Evolutionary conservation across 1,140 invertebrate genomes (phyloP), one percentile per base, ranked within the genome.

Genomic region (Hylaeus anthracinus): DNA sequence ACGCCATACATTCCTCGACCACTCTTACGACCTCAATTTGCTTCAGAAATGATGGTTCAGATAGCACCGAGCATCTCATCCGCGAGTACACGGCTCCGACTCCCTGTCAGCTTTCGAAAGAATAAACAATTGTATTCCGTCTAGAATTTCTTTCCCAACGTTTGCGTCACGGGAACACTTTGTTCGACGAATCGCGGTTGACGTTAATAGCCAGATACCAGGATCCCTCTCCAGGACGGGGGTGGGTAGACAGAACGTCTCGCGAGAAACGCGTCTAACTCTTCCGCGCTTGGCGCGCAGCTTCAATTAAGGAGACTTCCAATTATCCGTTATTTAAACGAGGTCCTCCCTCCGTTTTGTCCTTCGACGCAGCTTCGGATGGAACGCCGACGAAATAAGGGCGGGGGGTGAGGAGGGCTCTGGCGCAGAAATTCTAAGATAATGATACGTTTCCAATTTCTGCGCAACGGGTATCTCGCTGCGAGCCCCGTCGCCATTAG

Each of bases 261-360:
- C 80, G 61, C 63, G 74, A 71, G 66, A 88, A 89, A 88, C 90
- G 83, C 85, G 85, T 82, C 84, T 85, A 85, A 88, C 83, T 81
- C 83, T 88, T 86, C 86, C 82, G 83, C 76, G 84, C 83, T 87
- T 86, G 74, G 75, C 72, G 81, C 84, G 82, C 83, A 73, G 83
- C 88, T 91, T 91, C 89, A 91, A 91, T 91, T 91, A 92, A 91
- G 88, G 86, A 85, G 84, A 84, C 88, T 88, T 84, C 88, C 87
- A 90, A 91, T 91, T 91, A 91, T 91, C 88, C 84, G 88, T 90
- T 91, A 91, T 91, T 91, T 90, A 92, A 91, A 91, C 90, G 88
- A 92, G 85, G 71, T 78, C 79, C 65, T 66, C 58, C 72, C 77
- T 72, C 60, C 67, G 79, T 78, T 81, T 81, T 70, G 74, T 81